Conservation (phyloP, 2,888 invertebrate genomes). For the Noctua fimbriata region DNA sequence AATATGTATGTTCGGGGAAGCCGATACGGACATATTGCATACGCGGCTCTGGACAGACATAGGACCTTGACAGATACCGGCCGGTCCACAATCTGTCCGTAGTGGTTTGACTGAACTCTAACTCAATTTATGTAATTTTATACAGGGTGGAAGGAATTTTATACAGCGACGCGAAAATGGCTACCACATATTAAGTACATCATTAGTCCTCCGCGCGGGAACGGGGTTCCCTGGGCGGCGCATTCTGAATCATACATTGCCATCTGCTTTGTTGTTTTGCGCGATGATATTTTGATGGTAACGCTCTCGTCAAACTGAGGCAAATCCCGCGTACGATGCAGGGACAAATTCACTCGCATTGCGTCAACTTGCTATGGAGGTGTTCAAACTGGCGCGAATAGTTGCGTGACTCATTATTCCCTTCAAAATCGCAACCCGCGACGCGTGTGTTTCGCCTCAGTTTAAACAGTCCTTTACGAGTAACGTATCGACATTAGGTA, state of each 20-base stretch:
- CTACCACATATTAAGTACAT: too few relatives aligned
- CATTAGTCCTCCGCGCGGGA: too few relatives aligned
- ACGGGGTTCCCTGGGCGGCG: too few relatives aligned
- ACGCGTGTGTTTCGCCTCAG: not conserved
- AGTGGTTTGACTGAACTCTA: not conserved
- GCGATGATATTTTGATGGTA: not conserved
- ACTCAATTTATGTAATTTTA: not conserved
- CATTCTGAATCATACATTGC: not conserved
- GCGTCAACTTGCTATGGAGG: not conserved
- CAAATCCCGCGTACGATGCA: not conserved
- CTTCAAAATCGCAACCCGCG: not conserved
- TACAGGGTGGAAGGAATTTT: too few relatives aligned
- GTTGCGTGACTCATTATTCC: not conserved
- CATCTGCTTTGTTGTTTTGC: not conserved
- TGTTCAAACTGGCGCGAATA: not conserved
- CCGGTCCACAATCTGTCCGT: not conserved
- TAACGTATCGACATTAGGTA: not conserved
- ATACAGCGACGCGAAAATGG: too few relatives aligned
- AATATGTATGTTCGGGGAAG: not conserved
- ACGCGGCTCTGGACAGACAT: not conserved
- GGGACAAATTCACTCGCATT: not conserved
- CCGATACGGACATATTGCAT: not conserved
- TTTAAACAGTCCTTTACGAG: not conserved
- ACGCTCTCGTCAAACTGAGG: not conserved
- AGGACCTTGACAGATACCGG: not conserved